Percentiles rank a stretch among this genome's conserved stretches.
Evolutionary conservation across 2,888 invertebrate genomes (phyloP).

Genomic region (Euzophera pinguis): DNA sequence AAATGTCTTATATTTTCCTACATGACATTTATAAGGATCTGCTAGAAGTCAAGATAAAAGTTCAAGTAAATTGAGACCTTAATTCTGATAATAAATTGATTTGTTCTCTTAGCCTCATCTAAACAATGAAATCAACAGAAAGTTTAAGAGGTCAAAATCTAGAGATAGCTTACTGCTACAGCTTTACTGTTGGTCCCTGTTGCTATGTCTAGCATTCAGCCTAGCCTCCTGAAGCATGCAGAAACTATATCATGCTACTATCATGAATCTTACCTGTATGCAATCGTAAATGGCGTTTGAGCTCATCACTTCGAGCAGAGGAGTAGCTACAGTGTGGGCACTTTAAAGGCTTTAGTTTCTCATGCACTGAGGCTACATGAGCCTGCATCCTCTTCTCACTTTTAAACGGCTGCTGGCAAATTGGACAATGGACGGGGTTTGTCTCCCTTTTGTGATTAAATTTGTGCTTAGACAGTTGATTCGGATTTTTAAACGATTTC

Average conservation of each 20-base stretch:
- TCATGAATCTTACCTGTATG: conserved; percentile 81
- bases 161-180: too few species aligned
- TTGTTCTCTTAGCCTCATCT: too few species aligned
- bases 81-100: too few species aligned
- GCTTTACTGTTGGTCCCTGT: too few species aligned
- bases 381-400: conserved; percentile 71
- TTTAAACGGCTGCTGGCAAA: conserved; percentile 80
- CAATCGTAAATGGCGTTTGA: conserved; percentile 83
- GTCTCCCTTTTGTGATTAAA: conserved; percentile 75
- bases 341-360: conserved; percentile 82
- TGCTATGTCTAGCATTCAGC: too few species aligned
- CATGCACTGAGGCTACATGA: conserved; percentile 83
- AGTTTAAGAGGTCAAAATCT: too few species aligned
- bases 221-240: too few species aligned
- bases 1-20: too few species aligned
- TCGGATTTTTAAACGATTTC: conserved; percentile 88
- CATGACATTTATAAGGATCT: too few species aligned
- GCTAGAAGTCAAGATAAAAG: too few species aligned
- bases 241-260: neutral
- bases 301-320: conserved; percentile 81
- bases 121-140: too few species aligned
- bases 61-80: too few species aligned
- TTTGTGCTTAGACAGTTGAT: conserved; percentile 89
- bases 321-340: conserved; percentile 85
- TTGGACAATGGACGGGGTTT: conserved; percentile 63